phyloP scores from a whole-genome alignment of 2,888 invertebrate genomes.

The Apotomis turbidana region DNA sequence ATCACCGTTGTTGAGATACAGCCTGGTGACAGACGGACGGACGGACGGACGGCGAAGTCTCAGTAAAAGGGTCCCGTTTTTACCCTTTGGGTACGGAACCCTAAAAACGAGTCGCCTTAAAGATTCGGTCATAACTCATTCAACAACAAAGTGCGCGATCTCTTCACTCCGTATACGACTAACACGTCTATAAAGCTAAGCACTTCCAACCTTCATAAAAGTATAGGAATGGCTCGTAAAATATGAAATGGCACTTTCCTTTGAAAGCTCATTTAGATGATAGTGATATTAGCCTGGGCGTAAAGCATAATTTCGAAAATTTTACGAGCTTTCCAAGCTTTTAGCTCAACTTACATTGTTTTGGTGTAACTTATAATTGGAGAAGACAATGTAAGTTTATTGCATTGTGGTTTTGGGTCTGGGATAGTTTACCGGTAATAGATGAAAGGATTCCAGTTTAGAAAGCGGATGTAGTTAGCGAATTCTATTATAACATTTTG shows the following conservation, averaged over 20 bases:
- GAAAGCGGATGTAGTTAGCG: neutral
- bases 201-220: slow-evolving; percentile 43
- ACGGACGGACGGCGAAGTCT: too few species aligned
- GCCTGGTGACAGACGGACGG: too few species aligned
- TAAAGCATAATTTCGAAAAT: slow-evolving; percentile 41
- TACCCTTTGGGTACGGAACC: too few species aligned
- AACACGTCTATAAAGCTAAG: slow-evolving; percentile 42
- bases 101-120: neutral
- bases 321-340: slow-evolving; percentile 22
- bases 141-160: slow-evolving; percentile 37
- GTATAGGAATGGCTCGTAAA: slow-evolving; percentile 43
- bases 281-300: slow-evolving; percentile 37
- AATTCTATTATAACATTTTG: neutral
- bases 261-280: slow-evolving; percentile 42
- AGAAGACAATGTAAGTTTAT: slow-evolving; percentile 28
- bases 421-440: slow-evolving; percentile 10
- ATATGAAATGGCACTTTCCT: slow-evolving; percentile 42
- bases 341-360: slow-evolving; percentile 33
- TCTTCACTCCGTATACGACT: slow-evolving; percentile 27
- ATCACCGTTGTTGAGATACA: too few species aligned
- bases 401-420: neutral
- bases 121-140: slow-evolving; percentile 22
- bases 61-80: too few species aligned
- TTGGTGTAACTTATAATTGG: slow-evolving; percentile 27
- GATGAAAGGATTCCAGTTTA: neutral